Evolutionary conservation across 2,113 vertebrate species (phyloP), one percentile per base, ranked within the genome.

Genomic region (Andinoacara biseriatus): DNA sequence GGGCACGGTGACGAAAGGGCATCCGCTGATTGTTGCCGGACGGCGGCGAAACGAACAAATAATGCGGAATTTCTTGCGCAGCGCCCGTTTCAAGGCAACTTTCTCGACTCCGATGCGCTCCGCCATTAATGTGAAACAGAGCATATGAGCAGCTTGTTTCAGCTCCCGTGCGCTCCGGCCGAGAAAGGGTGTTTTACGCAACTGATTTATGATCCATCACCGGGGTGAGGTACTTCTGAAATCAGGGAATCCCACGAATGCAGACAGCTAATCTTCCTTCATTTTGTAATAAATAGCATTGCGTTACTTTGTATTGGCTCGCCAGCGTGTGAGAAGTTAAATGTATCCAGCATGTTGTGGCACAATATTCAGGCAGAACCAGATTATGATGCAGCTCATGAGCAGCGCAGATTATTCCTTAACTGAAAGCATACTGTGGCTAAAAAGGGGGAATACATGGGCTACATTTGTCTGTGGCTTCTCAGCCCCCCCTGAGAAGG

Each of bases 181-280:
- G 58, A 78, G 74, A 62, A 65, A 61, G 81, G 60, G 29, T 69
- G 78, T 83, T 94, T 89, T 93, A 90, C 87, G 89, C 91, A 91
- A 49, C 76, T 61, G 43, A 62, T 46, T 76, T 14, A 14, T 78
- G 83, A 89, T 92, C 85, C 89, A 90, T 91, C 86, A 74, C 49
- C 65, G 60, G 90, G 92, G 91, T 87, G 95, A 94, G 94, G 93
- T 91, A 52, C 89, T 82, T 88, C 88, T 72, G 54, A 43, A 75
- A 85, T 10, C 54, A 80, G 84, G 87, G 82, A 61, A 86, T 80
- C 89, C 78, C 87, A 35, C 38, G 20, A 29, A 80, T 54, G 26
- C 10, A 20, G 33, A n/a, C 13, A 5, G 38, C 17, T 81, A 18
- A 79, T 69, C 46, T 75, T 57, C 5, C 13, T 14, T 20, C 10